Conservation (phyloP, 2,797 vertebrate genomes). For the Acanthornis magna region DNA sequence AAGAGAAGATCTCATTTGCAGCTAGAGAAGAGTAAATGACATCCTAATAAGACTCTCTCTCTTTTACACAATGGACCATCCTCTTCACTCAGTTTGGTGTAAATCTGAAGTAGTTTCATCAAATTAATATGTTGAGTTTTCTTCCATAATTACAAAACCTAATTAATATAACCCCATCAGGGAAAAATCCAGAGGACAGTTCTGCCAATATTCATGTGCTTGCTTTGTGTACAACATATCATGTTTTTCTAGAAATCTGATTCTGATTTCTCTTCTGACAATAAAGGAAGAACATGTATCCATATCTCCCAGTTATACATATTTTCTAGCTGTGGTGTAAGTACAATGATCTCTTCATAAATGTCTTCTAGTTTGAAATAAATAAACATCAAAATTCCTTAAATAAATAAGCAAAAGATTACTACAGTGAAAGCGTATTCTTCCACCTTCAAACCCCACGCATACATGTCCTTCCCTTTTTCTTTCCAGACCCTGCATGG, state of each 20-base stretch:
- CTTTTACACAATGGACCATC: neutral
- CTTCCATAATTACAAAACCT: neutral
- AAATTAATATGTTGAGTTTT: neutral
- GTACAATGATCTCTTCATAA: neutral
- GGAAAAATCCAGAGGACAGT: neutral
- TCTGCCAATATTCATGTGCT: neutral
- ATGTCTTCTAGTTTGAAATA: neutral
- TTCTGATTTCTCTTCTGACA: neutral
- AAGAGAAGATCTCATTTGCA: neutral
- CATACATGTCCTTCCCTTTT: neutral
- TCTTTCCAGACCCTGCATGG: neutral
- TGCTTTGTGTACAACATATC: neutral
- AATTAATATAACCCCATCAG: neutral
- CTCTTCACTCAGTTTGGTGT: neutral
- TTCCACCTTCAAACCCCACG: fast-evolving
- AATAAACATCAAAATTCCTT: neutral
- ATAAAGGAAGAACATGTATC: neutral
- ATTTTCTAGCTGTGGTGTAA: neutral
- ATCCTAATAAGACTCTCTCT: neutral
- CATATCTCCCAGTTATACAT: neutral
- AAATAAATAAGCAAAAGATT: neutral
- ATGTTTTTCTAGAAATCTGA: neutral
- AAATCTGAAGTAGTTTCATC: neutral
- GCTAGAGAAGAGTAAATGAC: neutral
- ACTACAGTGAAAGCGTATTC: neutral